Evolutionary conservation across 92 coral and sea anemone genomes (phyloP), one percentile per base, ranked within the genome.

Genomic region (Epizoanthus rinbou): DNA sequence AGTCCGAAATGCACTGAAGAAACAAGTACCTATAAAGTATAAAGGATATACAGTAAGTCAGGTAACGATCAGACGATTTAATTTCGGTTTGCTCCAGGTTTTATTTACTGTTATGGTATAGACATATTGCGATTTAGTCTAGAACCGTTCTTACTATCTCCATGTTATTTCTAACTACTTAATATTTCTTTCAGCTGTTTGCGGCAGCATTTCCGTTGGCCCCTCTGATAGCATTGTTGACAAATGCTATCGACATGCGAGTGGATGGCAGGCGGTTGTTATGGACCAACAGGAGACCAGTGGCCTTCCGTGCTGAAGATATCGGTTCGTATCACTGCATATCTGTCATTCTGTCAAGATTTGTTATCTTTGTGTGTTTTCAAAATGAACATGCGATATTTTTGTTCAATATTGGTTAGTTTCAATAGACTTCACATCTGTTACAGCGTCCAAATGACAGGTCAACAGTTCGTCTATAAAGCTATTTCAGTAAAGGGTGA

Each of bases 151-250:
- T 37, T 37, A 1, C 19, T 60, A 60, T n/a, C 25, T n/a, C 19
- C 5, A 4, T 1, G 5, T 23, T 11, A 64, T 65, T 62, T 39
- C 39, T 72, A n/a, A 50, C 69, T 13, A 41, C 43, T 41, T 69
- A 14, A 18, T 58, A 71, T 50, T 22, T 74, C 50, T 84, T 69
- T 58, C 83, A 96, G 99, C 88, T 96, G 5, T 93, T 96, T 74
- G 99, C 99, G 14, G 96, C 99, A 28, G 98, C 99, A 5, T 96
- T 96, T 79, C 99, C 99, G 75, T 93, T 96, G 69, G 99, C 99
- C 54, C 98, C 99, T 25, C 84, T 96, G 78, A 96, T 96, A 52
- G 99, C 99, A 25, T 86, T 96, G 28, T 72, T 96, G 71, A 93
- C 98, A 56, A 96, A 96, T 86, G 88, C 91, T 80, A 89, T 96